phyloP scores from a whole-genome alignment of 1,140 invertebrate species.

The Eriocheir sinensis region DNA sequence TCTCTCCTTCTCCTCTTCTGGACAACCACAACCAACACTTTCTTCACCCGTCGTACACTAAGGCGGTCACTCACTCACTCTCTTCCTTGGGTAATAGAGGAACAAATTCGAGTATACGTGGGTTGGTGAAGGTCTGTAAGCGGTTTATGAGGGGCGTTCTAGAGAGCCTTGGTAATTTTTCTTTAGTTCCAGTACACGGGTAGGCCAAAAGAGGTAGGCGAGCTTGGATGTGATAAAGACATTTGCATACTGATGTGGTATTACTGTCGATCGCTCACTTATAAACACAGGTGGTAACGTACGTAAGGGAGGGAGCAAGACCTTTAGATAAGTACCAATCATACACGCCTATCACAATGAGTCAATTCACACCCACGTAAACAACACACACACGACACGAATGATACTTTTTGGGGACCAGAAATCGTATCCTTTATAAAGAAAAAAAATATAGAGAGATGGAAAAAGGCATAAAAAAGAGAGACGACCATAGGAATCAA shows the following conservation, averaged over 20 bases:
- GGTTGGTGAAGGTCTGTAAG: background rate
- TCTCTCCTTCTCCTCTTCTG: too few species aligned
- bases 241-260: slow-evolving; percentile 25
- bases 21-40: background rate
- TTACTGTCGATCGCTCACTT: background rate
- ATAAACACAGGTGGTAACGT: background rate
- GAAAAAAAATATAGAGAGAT: background rate
- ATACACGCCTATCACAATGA: too few species aligned
- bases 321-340: background rate
- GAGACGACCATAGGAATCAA: background rate
- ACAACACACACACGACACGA: background rate
- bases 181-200: background rate
- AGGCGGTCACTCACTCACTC: background rate
- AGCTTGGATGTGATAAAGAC: slow-evolving; percentile 10
- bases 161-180: background rate
- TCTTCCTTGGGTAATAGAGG: background rate
- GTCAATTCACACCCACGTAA: too few species aligned
- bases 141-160: background rate
- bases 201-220: background rate
- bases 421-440: background rate
- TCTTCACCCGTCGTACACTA: background rate
- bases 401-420: background rate
- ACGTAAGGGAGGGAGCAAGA: background rate
- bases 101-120: background rate
- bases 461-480: background rate